Evolutionary conservation across 2,888 invertebrate species (phyloP), one percentile per base, ranked within the genome.

Genomic region (Cheilosia vulpina): DNA sequence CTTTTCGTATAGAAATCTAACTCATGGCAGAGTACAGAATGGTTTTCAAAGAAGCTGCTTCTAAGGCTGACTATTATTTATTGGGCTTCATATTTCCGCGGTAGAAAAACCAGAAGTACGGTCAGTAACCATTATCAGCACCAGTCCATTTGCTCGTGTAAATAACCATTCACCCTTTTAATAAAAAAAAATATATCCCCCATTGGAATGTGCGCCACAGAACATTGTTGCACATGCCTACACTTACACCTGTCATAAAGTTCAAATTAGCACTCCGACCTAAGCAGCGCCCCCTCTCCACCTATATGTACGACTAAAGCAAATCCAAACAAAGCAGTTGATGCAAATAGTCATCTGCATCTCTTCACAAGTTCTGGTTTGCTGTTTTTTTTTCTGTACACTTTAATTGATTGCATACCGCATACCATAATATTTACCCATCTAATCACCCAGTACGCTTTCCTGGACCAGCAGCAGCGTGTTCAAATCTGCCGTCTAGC

Each of bases 381-480:
- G 17, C 53, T 3, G 4, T 62, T 53, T 38, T 11, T 43, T 41
- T 53, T 78, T 72, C 41, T 82, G 60, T 77, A 69, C 63, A 52
- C 52, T 76, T 71, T 82, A 82, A 78, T 82, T 78, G 71, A 77
- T 82, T 66, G 82, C 62, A 77, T 62, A 72, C 78, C 71, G 53
- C 60, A 82, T 60, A 53, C 53, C 82, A 78, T 72, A 78, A 78
- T 78, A 78, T 82, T 82, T 82, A 78, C 72, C 55, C 78, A 66
- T 78, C 82, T 72, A 82, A 82, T 82, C 82, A 82, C 66, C 58
- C 71, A 66, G 77, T 82, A 62, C 71, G 62, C 55, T 62, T 66
- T 66, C 47, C 27, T 71, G 63, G 50, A 66, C 66, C 34, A 31
- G 72, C 47, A 31, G 41, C 24, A 27, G 34, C 19, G 7, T 27